Percentiles rank a stretch among this genome's conserved stretches.
These are phyloP conservation scores for Lagopus muta DNA, from an alignment of 2,113 vertebrate species.

Conservation along the genomic window DNA sequence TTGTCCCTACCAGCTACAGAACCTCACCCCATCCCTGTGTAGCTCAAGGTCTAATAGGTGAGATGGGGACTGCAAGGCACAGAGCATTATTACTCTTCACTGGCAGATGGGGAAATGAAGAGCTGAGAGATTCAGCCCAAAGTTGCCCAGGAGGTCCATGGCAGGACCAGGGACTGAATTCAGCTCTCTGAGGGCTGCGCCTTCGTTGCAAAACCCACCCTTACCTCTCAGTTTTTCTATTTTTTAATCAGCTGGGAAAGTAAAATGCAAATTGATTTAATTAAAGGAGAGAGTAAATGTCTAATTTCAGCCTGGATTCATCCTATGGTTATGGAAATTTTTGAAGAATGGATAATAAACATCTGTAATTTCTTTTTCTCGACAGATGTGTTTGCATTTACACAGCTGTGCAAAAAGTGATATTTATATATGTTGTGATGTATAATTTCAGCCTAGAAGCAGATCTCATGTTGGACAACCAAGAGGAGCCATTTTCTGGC, in stretches of 20 bases:
- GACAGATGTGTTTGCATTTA: constrained; percentile 73
- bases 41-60: background rate
- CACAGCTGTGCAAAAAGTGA: constrained; percentile 76
- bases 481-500: constrained; percentile 72
- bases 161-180: constrained; percentile 17
- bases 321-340: constrained; percentile 67
- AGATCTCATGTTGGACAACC: constrained; percentile 66
- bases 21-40: background rate
- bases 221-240: constrained; percentile 32
- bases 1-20: background rate
- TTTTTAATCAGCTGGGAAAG: constrained; percentile 57
- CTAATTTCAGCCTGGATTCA: constrained; percentile 64
- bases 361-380: constrained; percentile 71
- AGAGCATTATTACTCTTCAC: background rate
- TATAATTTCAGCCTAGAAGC: constrained; percentile 72
- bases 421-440: constrained; percentile 73
- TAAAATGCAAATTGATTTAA: constrained; percentile 80
- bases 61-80: background rate
- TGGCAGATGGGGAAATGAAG: background rate
- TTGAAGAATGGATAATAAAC: constrained; percentile 71
- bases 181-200: background rate
- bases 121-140: background rate
- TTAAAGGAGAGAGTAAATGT: constrained; percentile 75
- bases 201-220: background rate
- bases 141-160: background rate